Percentiles rank a stretch among this genome's conserved stretches.
phyloP scores from a whole-genome alignment of 2,113 vertebrate species.

The Stegostoma tigrinum region DNA sequence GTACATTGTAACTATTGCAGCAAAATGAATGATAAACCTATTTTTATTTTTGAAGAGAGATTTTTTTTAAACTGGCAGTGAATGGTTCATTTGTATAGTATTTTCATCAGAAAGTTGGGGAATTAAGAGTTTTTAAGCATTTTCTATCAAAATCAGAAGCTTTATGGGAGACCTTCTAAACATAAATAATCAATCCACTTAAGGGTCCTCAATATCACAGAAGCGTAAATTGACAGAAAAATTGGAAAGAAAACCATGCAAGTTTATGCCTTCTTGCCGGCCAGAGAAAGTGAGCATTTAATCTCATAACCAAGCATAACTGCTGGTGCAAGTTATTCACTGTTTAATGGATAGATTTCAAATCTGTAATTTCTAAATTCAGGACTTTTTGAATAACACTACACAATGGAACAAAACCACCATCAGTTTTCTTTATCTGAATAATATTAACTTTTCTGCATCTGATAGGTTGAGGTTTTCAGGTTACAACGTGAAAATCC shows the following conservation, averaged over 20 bases:
- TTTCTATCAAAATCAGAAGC: neutral
- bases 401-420: neutral
- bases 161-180: neutral
- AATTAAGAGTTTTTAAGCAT: no score
- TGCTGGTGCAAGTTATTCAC: neutral
- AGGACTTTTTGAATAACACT: neutral
- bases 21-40: neutral
- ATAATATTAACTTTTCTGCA: neutral
- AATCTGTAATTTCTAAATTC: neutral
- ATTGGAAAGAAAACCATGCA: neutral
- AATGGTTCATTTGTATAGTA: neutral
- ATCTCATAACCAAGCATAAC: neutral
- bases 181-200: neutral
- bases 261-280: neutral
- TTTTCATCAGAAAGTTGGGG: no score
- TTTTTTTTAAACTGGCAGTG: neutral
- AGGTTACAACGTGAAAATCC: neutral
- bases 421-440: neutral
- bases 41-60: neutral
- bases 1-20: neutral
- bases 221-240: neutral
- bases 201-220: neutral
- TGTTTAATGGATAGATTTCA: neutral
- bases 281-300: neutral
- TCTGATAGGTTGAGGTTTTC: neutral